Base-by-base conservation (phyloP, 2,113 vertebrate genomes). In the Syngnathoides biaculeatus region DNA sequence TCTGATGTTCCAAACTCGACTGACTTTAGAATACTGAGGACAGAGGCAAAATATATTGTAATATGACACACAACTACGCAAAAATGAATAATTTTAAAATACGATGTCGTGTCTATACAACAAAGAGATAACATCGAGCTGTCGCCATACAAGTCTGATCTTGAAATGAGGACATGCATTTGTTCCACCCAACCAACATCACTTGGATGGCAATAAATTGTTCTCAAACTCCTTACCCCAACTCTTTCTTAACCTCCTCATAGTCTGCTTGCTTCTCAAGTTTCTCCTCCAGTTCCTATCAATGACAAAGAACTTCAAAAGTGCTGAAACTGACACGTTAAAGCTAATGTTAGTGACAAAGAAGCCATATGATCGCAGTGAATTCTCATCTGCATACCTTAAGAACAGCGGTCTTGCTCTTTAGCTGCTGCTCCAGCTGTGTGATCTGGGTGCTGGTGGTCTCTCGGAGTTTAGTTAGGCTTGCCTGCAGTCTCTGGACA, bases 221-320 rank as follows among this genome's bases (percentile, higher is more conserved):
- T 62, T 43, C 30, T 40, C 13, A 24, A 57, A 7, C 61, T 67
- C 30, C 94, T 93, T 89, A 99, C 97, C 93, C 96, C 80, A 99
- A 84, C 85, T 99, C 97, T 86, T 98, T 98, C 91, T 98, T 99
- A 84, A 99, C 92, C 82, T 98, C 97, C 79, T 98, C 96, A 84
- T 99, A 98, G 89, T 99, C 96, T 43, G 93, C 92, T 91, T 98
- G 96, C 68, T 94, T 93, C 89, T 96, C 95, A 83, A 99, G 89
- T 80, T 99, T 98, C 89, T 97, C 95, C 93, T 98, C 96, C 89
- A 98, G 93, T 91, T 98, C 94, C 97, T 99, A 89, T 17, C 84
- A 80, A 89, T 75, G 42, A 86, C 50, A 77, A 71, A 74, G 19
- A 52, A 62, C 1, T 15, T 62, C 4, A 35, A 20, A 26, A 45